These are phyloP conservation scores for Myxocyprinus asiaticus DNA, from an alignment of 2,113 vertebrate species.

Conservation along the genomic window DNA sequence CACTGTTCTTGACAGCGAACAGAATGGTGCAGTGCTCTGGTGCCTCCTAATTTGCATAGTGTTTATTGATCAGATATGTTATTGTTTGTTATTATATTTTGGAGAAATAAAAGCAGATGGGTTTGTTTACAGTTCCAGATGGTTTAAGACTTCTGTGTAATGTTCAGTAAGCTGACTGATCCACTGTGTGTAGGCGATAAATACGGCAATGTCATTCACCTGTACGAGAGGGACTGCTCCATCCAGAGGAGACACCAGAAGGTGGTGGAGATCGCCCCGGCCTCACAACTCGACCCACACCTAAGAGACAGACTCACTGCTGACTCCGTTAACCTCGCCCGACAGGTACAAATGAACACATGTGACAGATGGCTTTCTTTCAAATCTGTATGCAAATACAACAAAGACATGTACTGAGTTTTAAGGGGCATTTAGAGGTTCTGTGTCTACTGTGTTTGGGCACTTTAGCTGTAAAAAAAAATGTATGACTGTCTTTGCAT, in stretches of 20 bases:
- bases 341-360: conserved; percentile 71
- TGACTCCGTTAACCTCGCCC: conserved; percentile 85
- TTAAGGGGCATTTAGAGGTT: too few relatives aligned
- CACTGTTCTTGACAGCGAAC: not conserved
- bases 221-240: conserved; percentile 92
- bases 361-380: conserved; percentile 2
- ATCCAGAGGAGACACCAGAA: conserved; percentile 93
- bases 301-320: conserved; percentile 83
- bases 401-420: too few relatives aligned
- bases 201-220: conserved; percentile 87
- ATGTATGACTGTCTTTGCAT: too few relatives aligned
- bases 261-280: conserved; percentile 90
- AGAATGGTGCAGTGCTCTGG: not conserved
- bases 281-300: conserved; percentile 81
- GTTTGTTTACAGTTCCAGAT: conserved; percentile 20
- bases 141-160: conserved; percentile 23
- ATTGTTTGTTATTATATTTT: conserved; percentile 23
- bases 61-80: conserved; percentile 14
- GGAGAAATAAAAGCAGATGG: conserved; percentile 27
- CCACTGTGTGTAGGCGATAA: conserved; percentile 80
- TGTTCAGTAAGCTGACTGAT: not conserved
- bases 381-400: too few relatives aligned
- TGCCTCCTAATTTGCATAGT: conserved; percentile 1
- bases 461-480: too few relatives aligned
- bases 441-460: too few relatives aligned